Conservation (phyloP, 2,888 invertebrate species). For the Chromoteleia sp. region DNA sequence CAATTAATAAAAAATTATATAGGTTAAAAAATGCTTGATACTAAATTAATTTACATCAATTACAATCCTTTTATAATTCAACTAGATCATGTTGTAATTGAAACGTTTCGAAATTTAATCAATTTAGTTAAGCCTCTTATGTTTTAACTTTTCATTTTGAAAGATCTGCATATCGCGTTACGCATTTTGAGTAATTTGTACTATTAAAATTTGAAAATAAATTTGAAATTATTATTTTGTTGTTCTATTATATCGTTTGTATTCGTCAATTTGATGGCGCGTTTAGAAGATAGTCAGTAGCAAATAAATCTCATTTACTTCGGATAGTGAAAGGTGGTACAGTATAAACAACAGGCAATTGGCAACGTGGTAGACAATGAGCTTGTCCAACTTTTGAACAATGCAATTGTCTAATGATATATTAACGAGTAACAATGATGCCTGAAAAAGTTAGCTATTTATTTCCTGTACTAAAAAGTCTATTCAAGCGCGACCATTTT, state of each 20-base stretch:
- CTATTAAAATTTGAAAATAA: too few relatives aligned
- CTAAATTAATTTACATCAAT: too few relatives aligned
- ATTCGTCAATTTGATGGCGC: conserved; percentile 5
- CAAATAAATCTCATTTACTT: conserved; percentile 4
- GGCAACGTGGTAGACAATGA: conserved; percentile 29
- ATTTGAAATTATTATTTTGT: conserved; percentile 2
- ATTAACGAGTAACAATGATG: conserved; percentile 32
- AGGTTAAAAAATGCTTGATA: too few relatives aligned
- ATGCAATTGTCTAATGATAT: conserved; percentile 45
- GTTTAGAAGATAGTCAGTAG: neutral
- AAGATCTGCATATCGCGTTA: too few relatives aligned
- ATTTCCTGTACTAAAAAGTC: conserved; percentile 41
- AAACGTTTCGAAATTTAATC: too few relatives aligned
- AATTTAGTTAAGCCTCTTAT: too few relatives aligned
- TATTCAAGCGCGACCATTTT: conserved; percentile 27
- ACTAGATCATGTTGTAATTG: too few relatives aligned
- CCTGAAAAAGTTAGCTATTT: conserved; percentile 38
- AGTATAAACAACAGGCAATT: conserved; percentile 31
- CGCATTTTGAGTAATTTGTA: too few relatives aligned
- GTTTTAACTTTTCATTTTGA: too few relatives aligned
- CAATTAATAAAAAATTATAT: too few relatives aligned
- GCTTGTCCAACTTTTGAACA: conserved; percentile 38
- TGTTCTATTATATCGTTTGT: neutral
- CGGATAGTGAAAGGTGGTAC: conserved; percentile 22
- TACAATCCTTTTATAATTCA: too few relatives aligned